Evolutionary conservation across 2,888 invertebrate genomes (phyloP), one percentile per base, ranked within the genome.

Genomic region (Eulithis testata): DNA sequence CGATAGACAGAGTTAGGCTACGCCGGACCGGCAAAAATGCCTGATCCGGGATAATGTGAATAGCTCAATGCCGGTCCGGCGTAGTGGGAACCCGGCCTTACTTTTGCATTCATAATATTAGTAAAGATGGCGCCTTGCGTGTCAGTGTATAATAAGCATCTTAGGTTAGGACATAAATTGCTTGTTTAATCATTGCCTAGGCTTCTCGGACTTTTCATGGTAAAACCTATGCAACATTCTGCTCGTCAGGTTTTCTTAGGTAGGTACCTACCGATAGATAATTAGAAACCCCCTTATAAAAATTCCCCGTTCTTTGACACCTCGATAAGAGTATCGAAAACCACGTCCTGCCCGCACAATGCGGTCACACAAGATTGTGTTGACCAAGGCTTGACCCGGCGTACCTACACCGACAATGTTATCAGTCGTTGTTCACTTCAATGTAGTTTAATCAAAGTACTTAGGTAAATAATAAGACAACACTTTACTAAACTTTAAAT

Each of bases 361-460:
- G 51, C 56, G 55, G 62, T 62, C 51, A 58, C 36, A 7, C 11
- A 31, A 8, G 4, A 27, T n/a, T 31, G n/a, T 12, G 11, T 27
- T 21, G 36, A 53, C 45, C 60, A 14, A 37, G 31, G 21, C 14
- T n/a, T 52, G 56, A 57, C 44, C 58, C 21, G 47, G 43, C 49
- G 21, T 43, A 8, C 21, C 21, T 21, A 21, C 12, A 51, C 6
- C 8, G 51, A 43, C 50, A 59, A 12, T 49, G 21, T 49, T 65
- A 65, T 65, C 65, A 60, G 43, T 12, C 40, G 3, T 60, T 60
- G 51, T 60, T 60, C 47, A 12, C 14, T 56, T 60, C 45, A 27
- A 27, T 49, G 55, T 51, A n/a, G 11, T 11, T 11, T 55, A 60
- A 60, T 60, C 51, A 56, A 14, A 31, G 31, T 31, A 31, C 4